These are phyloP conservation scores for Rhagium mordax DNA, from an alignment of 2,888 invertebrate species.

Conservation along the genomic window DNA sequence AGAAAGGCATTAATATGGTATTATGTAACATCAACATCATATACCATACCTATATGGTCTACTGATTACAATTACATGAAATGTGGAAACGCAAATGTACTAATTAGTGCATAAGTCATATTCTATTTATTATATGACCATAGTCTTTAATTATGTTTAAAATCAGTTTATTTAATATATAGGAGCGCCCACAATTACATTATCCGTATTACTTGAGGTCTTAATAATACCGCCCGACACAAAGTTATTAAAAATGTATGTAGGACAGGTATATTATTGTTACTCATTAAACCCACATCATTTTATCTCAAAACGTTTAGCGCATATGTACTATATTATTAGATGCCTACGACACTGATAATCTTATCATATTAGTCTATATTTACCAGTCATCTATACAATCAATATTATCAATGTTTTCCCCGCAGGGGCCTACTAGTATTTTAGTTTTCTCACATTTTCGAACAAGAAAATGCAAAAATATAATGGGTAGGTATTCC, in stretches of 20 bases:
- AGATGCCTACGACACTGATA: neutral
- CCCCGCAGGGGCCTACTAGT: no score
- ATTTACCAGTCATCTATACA: neutral
- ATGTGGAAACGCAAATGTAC: no score
- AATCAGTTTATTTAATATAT: neutral
- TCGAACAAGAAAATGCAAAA: no score
- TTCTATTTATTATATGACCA: no score
- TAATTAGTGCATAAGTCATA: no score
- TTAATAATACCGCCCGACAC: neutral
- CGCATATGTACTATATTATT: neutral
- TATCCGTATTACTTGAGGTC: neutral
- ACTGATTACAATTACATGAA: no score
- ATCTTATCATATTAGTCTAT: neutral
- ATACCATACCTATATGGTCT: no score
- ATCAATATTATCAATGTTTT: neutral
- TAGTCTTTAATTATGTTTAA: neutral
- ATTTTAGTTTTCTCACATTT: no score
- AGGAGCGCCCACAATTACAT: neutral
- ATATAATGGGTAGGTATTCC: no score
- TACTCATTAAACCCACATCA: slow-evolving; percentile 7
- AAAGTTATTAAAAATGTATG: neutral
- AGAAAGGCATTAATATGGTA: no score
- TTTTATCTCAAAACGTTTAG: neutral
- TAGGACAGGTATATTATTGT: neutral
- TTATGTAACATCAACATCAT: no score